phyloP scores from a whole-genome alignment of 2,888 invertebrate species.

The Philereme vetulata region DNA sequence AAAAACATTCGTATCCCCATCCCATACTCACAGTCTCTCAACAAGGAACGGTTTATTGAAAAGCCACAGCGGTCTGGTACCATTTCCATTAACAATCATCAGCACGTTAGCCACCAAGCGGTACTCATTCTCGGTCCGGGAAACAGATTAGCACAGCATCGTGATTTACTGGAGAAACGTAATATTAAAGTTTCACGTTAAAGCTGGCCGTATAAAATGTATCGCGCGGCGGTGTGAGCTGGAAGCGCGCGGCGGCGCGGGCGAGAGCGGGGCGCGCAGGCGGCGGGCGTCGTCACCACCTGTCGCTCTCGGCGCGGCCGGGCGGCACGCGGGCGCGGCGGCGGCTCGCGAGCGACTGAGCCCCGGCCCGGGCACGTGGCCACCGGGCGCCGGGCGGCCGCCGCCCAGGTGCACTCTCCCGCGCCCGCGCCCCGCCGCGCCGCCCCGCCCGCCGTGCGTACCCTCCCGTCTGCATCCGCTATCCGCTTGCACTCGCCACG shows the following conservation, averaged over 20 bases:
- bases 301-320: constrained; percentile 60
- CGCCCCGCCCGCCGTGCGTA: constrained; percentile 27
- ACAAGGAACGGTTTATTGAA: constrained; percentile 47
- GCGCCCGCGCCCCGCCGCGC: constrained; percentile 43
- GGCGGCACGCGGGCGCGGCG: constrained; percentile 41
- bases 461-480: constrained; percentile 42
- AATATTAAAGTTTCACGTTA: constrained; percentile 66
- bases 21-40: constrained; percentile 50
- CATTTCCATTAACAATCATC: constrained; percentile 44
- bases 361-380: constrained; percentile 70
- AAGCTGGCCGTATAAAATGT: constrained; percentile 57
- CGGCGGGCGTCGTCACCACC: constrained; percentile 73
- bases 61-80: constrained; percentile 40
- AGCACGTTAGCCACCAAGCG: constrained; percentile 50
- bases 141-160: constrained; percentile 63
- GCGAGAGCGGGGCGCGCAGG: constrained; percentile 64
- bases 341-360: constrained; percentile 68
- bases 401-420: constrained; percentile 77
- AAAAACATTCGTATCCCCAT: not conserved
- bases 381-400: constrained; percentile 62
- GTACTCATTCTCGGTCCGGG: constrained; percentile 47
- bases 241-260: constrained; percentile 42
- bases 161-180: constrained; percentile 54
- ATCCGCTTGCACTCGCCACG: constrained; percentile 32
- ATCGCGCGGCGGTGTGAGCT: constrained; percentile 32